Evolutionary conservation across 2,888 invertebrate genomes (phyloP).

Genomic region (Octonoba sinensis): DNA sequence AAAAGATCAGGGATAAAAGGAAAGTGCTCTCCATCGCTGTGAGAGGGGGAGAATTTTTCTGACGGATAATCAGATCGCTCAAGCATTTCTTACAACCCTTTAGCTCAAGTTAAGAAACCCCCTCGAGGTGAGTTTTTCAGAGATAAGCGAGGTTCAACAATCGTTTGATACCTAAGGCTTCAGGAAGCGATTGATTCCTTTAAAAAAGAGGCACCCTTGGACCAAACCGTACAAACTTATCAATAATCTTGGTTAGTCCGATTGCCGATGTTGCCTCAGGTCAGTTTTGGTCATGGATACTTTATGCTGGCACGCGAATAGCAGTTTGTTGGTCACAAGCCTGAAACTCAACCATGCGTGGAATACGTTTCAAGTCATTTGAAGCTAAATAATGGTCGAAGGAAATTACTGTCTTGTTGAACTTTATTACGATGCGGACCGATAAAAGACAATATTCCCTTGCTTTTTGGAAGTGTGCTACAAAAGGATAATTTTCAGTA

Average conservation of each 20-base stretch:
- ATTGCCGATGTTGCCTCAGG: constrained; percentile 31
- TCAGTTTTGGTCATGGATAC: constrained; percentile 42
- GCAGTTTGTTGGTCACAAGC: constrained; percentile 42
- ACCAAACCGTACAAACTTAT: constrained; percentile 30
- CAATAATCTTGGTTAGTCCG: constrained; percentile 30
- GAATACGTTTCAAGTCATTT: constrained; percentile 4
- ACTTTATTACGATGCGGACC: constrained; percentile 6
- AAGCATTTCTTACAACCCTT: constrained; percentile 62
- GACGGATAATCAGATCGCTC: constrained; percentile 53
- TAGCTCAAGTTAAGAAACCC: constrained; percentile 26
- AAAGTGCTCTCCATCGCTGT: constrained; percentile 13
- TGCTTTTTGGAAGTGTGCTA: constrained; percentile 1
- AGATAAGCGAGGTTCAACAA: constrained; percentile 54
- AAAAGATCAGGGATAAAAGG: neutral
- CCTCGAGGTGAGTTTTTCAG: constrained; percentile 14
- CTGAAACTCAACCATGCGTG: constrained; percentile 23
- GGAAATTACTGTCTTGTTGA: constrained; percentile 25
- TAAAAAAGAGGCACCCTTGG: constrained; percentile 1
- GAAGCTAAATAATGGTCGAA: constrained; percentile 35
- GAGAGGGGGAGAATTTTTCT: constrained; percentile 41
- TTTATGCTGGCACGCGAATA: constrained; percentile 27
- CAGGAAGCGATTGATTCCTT: constrained; percentile 36
- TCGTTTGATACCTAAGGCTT: constrained; percentile 38
- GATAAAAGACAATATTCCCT: constrained; percentile 17
- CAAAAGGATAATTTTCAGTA: constrained; percentile 34